Evolutionary conservation across 2,797 vertebrate genomes (phyloP).

Genomic region (Knipowitschia caucasica): DNA sequence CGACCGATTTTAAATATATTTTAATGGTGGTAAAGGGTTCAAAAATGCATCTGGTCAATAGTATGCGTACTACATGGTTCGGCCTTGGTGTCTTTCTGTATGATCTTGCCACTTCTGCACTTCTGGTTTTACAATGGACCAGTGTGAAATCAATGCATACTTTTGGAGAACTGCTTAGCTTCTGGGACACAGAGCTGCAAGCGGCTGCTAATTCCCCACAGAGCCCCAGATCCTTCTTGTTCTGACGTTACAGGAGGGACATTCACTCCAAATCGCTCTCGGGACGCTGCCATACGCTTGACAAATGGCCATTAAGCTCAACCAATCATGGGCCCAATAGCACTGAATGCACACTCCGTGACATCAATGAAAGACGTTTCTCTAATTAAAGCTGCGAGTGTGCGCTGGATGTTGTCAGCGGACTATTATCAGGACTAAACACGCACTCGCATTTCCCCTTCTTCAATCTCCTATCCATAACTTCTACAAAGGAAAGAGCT

Average conservation of each 20-base stretch:
- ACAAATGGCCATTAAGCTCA: slow-evolving; percentile 66
- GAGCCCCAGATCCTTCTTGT: slow-evolving; percentile 47
- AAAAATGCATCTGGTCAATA: no score
- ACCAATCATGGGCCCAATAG: slow-evolving; percentile 46
- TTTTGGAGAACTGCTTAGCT: slow-evolving; percentile 58
- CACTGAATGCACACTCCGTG: slow-evolving; percentile 33
- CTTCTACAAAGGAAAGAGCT: slow-evolving; percentile 61
- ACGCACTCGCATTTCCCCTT: slow-evolving; percentile 32
- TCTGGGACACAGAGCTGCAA: slow-evolving; percentile 55
- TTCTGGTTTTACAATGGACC: slow-evolving; percentile 32
- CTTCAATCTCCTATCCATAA: slow-evolving; percentile 42
- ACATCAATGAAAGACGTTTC: slow-evolving; percentile 55
- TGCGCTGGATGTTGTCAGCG: slow-evolving; percentile 36
- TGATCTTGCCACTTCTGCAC: slow-evolving; percentile 42
- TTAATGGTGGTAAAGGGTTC: slow-evolving; percentile 23
- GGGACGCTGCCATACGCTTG: slow-evolving; percentile 50
- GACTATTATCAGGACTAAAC: slow-evolving; percentile 68
- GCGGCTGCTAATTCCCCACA: slow-evolving; percentile 54
- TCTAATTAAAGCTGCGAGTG: slow-evolving; percentile 58
- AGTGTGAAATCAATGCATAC: slow-evolving; percentile 47
- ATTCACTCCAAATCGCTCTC: slow-evolving; percentile 55
- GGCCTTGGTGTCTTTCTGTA: no score
- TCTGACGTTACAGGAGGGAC: slow-evolving; percentile 43
- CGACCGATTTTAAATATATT: not conserved
- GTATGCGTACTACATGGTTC: no score